Evolutionary conservation across 2,888 invertebrate genomes (phyloP).

Genomic region (Agriopis marginaria): DNA sequence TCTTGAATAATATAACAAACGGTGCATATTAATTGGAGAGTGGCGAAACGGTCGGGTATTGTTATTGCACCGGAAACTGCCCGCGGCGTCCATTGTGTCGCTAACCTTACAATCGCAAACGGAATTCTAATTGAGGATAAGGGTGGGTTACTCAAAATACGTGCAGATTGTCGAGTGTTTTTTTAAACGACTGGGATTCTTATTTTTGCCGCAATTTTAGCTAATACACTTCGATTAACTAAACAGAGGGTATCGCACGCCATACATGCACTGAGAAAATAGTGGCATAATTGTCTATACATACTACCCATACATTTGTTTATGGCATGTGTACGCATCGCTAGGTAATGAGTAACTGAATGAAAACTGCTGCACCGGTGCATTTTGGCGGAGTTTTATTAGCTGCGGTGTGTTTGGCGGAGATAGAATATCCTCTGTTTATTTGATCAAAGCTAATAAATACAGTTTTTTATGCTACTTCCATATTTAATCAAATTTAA

Average conservation of each 20-base stretch:
- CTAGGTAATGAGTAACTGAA: too few species aligned
- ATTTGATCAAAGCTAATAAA: too few species aligned
- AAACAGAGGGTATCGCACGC: neutral
- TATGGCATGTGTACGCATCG: too few species aligned
- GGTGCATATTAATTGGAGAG: constrained; percentile 51
- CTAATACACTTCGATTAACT: neutral
- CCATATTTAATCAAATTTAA: too few species aligned
- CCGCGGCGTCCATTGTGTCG: constrained; percentile 50
- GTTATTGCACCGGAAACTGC: constrained; percentile 50
- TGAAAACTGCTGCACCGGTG: too few species aligned
- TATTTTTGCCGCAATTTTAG: neutral
- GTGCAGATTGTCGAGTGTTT: constrained; percentile 6
- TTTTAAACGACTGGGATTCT: neutral
- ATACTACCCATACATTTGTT: too few species aligned
- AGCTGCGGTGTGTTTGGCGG: too few species aligned
- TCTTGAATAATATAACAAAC: constrained; percentile 42
- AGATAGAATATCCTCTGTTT: too few species aligned
- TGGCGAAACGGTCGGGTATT: constrained; percentile 47
- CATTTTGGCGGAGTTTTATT: too few species aligned
- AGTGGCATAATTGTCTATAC: too few species aligned
- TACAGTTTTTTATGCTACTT: too few species aligned
- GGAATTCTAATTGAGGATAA: constrained; percentile 58
- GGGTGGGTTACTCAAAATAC: constrained; percentile 41
- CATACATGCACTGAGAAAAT: too few species aligned
- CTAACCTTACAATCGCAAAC: constrained; percentile 55